Conservation (phyloP, 2,113 vertebrate genomes). For the Nesospiza acunhae region DNA sequence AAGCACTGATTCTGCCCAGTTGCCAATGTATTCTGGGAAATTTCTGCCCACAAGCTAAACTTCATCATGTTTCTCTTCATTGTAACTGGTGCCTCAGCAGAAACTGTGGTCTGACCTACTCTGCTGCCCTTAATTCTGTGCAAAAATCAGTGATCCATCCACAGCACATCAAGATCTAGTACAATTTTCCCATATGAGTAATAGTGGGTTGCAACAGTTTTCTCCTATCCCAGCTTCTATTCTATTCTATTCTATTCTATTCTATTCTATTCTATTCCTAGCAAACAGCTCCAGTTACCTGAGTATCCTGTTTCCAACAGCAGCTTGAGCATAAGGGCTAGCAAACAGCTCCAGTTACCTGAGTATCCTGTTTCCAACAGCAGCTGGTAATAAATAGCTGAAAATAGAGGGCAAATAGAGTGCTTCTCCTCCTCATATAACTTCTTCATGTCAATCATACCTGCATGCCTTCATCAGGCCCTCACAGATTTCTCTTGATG, state of each 20-base stretch:
- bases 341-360: neutral
- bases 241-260: neutral
- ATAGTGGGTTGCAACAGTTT: neutral
- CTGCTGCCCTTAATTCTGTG: conserved; percentile 20
- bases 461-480: neutral
- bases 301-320: neutral
- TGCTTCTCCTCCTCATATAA: neutral
- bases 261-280: neutral
- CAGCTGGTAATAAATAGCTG: neutral
- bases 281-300: neutral
- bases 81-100: conserved; percentile 32
- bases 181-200: neutral
- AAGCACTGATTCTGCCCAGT: conserved; percentile 31
- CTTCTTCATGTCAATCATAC: neutral
- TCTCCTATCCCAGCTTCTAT: neutral
- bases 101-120: conserved; percentile 26
- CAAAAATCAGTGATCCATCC: neutral
- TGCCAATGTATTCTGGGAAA: conserved; percentile 57
- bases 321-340: neutral
- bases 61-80: conserved; percentile 47
- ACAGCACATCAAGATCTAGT: neutral
- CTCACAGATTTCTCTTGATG: neutral
- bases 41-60: conserved; percentile 67
- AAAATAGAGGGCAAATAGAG: neutral
- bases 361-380: neutral